Conservation (phyloP, 2,113 vertebrate species). For the Scomber colias region DNA sequence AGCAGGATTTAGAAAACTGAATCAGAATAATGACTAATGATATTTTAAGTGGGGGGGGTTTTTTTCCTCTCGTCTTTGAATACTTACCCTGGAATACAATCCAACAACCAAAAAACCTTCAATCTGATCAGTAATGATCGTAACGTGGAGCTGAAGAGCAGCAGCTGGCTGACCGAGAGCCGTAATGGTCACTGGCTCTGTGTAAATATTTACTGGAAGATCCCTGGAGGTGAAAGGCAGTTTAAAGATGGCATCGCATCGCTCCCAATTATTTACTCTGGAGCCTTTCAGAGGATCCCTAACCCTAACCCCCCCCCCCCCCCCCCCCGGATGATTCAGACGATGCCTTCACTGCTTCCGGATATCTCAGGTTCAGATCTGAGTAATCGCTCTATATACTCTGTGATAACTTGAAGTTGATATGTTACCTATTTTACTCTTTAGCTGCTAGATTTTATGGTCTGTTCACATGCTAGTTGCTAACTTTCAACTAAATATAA, state of each 20-base stretch:
- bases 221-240: conserved; percentile 10
- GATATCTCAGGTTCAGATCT: neutral
- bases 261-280: conserved; percentile 23
- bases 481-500: too few relatives aligned
- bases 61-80: too few relatives aligned
- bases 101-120: neutral
- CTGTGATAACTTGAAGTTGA: too few relatives aligned
- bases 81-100: neutral
- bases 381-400: neutral
- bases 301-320: too few relatives aligned
- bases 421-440: too few relatives aligned
- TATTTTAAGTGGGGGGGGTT: neutral
- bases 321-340: neutral
- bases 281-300: conserved; percentile 6
- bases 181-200: neutral
- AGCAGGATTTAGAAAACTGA: too few relatives aligned
- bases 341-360: neutral
- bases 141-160: neutral
- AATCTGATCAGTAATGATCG: neutral
- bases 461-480: too few relatives aligned
- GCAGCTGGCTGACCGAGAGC: neutral
- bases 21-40: too few relatives aligned
- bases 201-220: conserved; percentile 46
- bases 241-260: conserved; percentile 3
- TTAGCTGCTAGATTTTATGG: too few relatives aligned